Evolutionary conservation across 2,888 invertebrate species (phyloP), one percentile per base, ranked within the genome.

Genomic region (Ectobius pallidus): DNA sequence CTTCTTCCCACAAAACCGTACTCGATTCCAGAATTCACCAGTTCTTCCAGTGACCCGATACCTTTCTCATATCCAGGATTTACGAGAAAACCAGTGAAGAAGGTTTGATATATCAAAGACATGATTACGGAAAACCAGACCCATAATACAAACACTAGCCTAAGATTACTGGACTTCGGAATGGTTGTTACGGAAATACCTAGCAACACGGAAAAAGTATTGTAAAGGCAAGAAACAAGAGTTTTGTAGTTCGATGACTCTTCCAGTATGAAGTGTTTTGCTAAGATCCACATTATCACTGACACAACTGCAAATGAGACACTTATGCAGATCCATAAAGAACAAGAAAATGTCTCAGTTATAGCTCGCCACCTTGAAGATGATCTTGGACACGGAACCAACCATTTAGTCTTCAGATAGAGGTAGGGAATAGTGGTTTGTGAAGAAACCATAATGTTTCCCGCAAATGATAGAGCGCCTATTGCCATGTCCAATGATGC

Each of bases 191-290:
- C 58, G n/a, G 58, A 58, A 14, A 30, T 16, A 2, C 58, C 58
- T 14, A 6, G 14, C n/a, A 3, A n/a, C 30, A 58, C n/a, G 6
- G 58, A 14, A 7, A 16, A 30, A 2, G 30, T n/a, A 11, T 58
- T 58, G n/a, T 58, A 58, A 14, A 30, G 9, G 9, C 58, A 58
- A 4, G 11, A 14, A 0, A n/a, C 27, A 30, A 58, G 14, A 4
- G 58, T 30, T 30, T 30, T 58, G n/a, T 58, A 58, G n/a, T 58
- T 58, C 4, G 27, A 3, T n/a, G 27, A 58, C 27, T 58, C 58
- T 6, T 18, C n/a, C 14, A 25, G 4, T 6, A 2, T 25, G 11
- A n/a, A 3, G 27, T 27, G 11, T 58, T 11, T 30, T 4, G 30
- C 58, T 16, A 58, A 9, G 1, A 30, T 2, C 58, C 30, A 30